Conservation (phyloP, 2,888 invertebrate genomes). For the Villa cingulata region DNA sequence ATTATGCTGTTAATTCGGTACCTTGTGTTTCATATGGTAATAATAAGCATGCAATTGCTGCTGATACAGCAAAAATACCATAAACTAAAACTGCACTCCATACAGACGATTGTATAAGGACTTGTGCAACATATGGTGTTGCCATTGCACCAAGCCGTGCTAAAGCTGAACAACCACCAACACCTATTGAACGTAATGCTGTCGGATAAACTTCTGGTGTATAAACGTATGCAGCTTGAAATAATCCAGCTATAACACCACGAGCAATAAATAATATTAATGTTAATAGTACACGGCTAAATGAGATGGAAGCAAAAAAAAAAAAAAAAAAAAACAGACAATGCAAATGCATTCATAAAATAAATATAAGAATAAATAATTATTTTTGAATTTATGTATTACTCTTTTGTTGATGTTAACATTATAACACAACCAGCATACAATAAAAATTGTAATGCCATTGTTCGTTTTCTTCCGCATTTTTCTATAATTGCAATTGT, state of each 20-base stretch:
- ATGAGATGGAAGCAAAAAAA: conserved; percentile 21
- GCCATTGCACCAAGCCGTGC: conserved; percentile 86
- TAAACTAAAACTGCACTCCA: conserved; percentile 46
- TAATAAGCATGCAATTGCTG: conserved; percentile 44
- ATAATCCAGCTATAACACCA: conserved; percentile 85
- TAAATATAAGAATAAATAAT: conserved; percentile 8
- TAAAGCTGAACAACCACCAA: conserved; percentile 85
- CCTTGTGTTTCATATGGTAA: conserved; percentile 54
- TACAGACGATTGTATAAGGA: conserved; percentile 46
- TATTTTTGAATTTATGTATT: too few species aligned
- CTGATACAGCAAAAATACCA: conserved; percentile 43
- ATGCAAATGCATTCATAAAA: not conserved
- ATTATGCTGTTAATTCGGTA: conserved; percentile 8
- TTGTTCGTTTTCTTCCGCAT: conserved; percentile 80
- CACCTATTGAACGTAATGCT: conserved; percentile 72
- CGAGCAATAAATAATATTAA: conserved; percentile 75
- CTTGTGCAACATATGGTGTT: conserved; percentile 89
- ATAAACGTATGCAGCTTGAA: conserved; percentile 91
- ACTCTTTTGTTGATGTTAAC: conserved; percentile 59
- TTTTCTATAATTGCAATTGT: conserved; percentile 82
- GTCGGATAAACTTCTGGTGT: conserved; percentile 93
- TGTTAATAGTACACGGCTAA: conserved; percentile 61
- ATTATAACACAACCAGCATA: conserved; percentile 66
- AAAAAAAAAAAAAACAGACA: not conserved
- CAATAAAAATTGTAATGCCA: conserved; percentile 82